Conservation (phyloP, 2,888 invertebrate species). For the Molorchus minor region DNA sequence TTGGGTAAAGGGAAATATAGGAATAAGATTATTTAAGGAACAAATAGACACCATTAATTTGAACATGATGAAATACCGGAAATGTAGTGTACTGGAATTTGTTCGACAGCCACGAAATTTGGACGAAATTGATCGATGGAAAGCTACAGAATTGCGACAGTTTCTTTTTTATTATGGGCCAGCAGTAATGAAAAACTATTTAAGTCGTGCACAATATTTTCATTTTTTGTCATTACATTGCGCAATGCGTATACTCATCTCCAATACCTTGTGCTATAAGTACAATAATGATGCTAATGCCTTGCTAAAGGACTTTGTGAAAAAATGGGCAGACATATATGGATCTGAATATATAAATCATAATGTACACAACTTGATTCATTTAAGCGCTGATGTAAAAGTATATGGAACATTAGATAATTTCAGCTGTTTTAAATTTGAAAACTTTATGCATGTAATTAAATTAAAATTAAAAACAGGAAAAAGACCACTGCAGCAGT, state of each 20-base stretch:
- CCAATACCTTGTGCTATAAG: not conserved
- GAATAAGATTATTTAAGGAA: slow-evolving; percentile 10
- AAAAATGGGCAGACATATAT: slow-evolving; percentile 34
- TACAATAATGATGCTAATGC: slow-evolving; percentile 35
- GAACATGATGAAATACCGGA: slow-evolving; percentile 4
- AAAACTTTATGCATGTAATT: slow-evolving; percentile 35
- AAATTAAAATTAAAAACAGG: slow-evolving; percentile 30
- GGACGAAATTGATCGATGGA: slow-evolving; percentile 37
- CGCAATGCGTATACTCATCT: slow-evolving; percentile 39
- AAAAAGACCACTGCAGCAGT: slow-evolving; percentile 35
- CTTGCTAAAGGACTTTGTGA: slow-evolving; percentile 39
- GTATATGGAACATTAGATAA: slow-evolving; percentile 37
- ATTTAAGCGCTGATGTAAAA: slow-evolving; percentile 33
- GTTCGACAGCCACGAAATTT: slow-evolving; percentile 19
- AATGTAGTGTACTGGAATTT: slow-evolving; percentile 18
- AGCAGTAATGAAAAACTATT: slow-evolving; percentile 38
- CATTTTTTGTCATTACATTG: slow-evolving; percentile 39
- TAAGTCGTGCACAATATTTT: slow-evolving; percentile 30
- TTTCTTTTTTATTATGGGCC: slow-evolving; percentile 44
- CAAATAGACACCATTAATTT: slow-evolving; percentile 8
- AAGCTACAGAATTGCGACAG: slow-evolving; percentile 44
- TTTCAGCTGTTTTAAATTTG: slow-evolving; percentile 39
- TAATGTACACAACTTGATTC: slow-evolving; percentile 43
- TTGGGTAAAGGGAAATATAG: slow-evolving; percentile 36
- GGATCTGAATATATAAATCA: slow-evolving; percentile 36